These are phyloP conservation scores for Limnephilus auricula DNA, from an alignment of 2,888 invertebrate species.

Conservation along the genomic window DNA sequence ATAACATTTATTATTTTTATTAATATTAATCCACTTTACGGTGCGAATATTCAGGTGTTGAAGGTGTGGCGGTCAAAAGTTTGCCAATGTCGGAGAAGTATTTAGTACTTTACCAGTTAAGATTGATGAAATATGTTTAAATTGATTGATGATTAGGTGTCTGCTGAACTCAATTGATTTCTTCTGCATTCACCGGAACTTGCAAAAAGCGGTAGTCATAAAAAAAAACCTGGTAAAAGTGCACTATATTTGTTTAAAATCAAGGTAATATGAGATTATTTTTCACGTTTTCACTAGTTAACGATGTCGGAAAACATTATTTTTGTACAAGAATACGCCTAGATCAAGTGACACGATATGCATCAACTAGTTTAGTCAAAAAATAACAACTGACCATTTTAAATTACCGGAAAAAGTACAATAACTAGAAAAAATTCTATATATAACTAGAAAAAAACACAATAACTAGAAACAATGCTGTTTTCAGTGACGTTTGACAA, in stretches of 20 bases:
- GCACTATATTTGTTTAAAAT: background rate
- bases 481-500: too few species aligned
- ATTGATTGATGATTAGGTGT: background rate
- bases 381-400: too few species aligned
- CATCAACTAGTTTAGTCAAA: too few species aligned
- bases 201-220: background rate
- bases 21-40: background rate
- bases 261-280: background rate
- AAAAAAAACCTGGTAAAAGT: background rate
- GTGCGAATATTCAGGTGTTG: background rate
- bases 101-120: background rate
- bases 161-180: background rate
- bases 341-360: too few species aligned
- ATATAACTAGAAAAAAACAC: too few species aligned
- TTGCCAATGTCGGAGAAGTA: background rate
- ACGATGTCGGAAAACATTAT: background rate
- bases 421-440: too few species aligned
- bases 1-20: background rate
- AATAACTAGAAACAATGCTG: too few species aligned
- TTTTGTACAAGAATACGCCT: background rate
- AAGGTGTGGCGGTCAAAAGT: background rate
- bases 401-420: too few species aligned
- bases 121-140: background rate
- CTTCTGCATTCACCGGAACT: background rate
- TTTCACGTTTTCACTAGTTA: background rate